Percentiles rank a stretch among this genome's conserved stretches.
phyloP scores from a whole-genome alignment of 1,140 invertebrate species.

The Caenorhabditis tropicalis region DNA sequence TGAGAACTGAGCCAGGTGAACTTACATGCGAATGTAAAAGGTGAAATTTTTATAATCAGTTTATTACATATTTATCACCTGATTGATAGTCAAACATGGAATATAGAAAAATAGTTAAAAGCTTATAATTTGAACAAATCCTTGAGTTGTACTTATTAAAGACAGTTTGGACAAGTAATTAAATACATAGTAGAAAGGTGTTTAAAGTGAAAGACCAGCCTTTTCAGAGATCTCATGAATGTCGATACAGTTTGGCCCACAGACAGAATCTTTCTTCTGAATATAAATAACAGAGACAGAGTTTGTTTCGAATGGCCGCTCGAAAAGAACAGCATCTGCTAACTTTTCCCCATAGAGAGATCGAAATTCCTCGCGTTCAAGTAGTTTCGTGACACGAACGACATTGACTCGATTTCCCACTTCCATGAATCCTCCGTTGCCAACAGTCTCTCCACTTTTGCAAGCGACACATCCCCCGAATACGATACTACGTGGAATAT shows the following conservation, averaged over 20 bases:
- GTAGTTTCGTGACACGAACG: neutral
- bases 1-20: no score
- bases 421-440: slow-evolving; percentile 29
- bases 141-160: slow-evolving; percentile 27
- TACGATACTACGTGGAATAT: neutral
- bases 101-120: neutral
- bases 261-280: slow-evolving; percentile 22
- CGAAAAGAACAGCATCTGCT: slow-evolving; percentile 7
- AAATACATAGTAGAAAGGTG: neutral
- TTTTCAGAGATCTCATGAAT: slow-evolving; percentile 23
- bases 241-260: slow-evolving; percentile 11
- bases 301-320: neutral
- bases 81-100: neutral
- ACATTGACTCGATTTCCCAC: neutral
- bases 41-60: neutral
- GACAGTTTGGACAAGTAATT: neutral
- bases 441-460: neutral
- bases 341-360: neutral
- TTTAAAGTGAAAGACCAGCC: slow-evolving; percentile 26
- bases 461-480: slow-evolving; percentile 20
- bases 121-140: neutral
- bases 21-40: neutral
- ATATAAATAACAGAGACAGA: slow-evolving; percentile 11
- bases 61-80: slow-evolving; percentile 2
- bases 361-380: neutral